Evolutionary conservation across 1,140 invertebrate species (phyloP).

Genomic region (Apis mellifera): DNA sequence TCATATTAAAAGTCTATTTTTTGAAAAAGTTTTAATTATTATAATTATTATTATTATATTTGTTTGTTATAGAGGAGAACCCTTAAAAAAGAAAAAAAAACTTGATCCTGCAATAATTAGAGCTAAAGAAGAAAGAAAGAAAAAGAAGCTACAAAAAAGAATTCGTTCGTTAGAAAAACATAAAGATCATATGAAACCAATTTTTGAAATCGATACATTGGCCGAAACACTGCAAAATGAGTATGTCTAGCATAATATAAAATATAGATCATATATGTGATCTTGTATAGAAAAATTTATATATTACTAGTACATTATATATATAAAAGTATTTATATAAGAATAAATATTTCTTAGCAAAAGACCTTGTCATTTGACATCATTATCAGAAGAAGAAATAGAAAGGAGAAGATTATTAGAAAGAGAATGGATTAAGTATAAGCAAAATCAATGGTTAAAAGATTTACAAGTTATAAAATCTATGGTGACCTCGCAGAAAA

Average conservation of each 20-base stretch:
- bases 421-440: constrained; percentile 89
- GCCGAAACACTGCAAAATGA: constrained; percentile 84
- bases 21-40: neutral
- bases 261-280: neutral
- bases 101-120: constrained; percentile 90
- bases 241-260: constrained; percentile 75
- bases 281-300: neutral
- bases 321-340: neutral
- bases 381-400: constrained; percentile 79
- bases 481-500: constrained; percentile 86
- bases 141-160: constrained; percentile 91
- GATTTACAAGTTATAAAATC: constrained; percentile 87
- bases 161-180: constrained; percentile 90
- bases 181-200: constrained; percentile 89
- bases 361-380: constrained; percentile 78
- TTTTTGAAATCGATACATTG: constrained; percentile 90
- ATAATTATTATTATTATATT: neutral
- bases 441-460: constrained; percentile 83
- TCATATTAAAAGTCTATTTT: neutral
- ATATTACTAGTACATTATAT: neutral
- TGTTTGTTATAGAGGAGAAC: constrained; percentile 85
- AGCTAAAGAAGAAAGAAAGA: constrained; percentile 89
- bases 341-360: constrained; percentile 77
- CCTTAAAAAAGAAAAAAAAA: constrained; percentile 93
- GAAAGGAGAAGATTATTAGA: constrained; percentile 83